Evolutionary conservation across 2,797 vertebrate genomes (phyloP), one percentile per base, ranked within the genome.

Genomic region (Pyrocephalus nanus): DNA sequence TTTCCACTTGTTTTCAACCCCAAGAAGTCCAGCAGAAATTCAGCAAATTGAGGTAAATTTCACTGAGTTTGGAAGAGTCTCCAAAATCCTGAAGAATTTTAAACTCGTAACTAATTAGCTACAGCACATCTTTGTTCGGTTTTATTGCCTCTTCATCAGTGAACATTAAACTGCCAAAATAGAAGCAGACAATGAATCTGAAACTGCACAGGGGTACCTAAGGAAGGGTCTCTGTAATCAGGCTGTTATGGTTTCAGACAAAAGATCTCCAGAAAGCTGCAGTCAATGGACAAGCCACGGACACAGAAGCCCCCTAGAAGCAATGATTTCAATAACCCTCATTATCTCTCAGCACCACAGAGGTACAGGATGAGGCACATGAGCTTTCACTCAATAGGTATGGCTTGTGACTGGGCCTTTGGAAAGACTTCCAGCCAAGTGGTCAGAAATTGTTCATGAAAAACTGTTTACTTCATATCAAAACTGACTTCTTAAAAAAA

Each of bases 291-390:
- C 40, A 82, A 86, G 15, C 22, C 25, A 32, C 13, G 47, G 69
- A 45, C 50, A 42, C 12, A 61, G 50, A 69, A 75, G 45, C 25
- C 27, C 36, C 9, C 5, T 45, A 45, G 53, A 74, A 86, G 26
- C 27, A 71, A 55, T 11, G 32, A 19, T 64, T 79, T 23, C n/a
- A 64, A 78, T 43, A 74, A 38, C 5, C 34, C 26, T 54, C 0
- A 0, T 55, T 60, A 72, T 27, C 22, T 70, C 13, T 48, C 47
- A 70, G 47, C 40, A 76, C 38, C 70, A 76, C 13, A 77, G 74
- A 92, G 17, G 23, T 22, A 62, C 17, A 53, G 0, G 1, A 38
- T 34, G 21, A 55, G 32, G 47, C 32, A 51, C 8, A 20, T 0
- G 0, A 73, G 38, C 51, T 67, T 27, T 92, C 25, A 50, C 16